A percentile compares a stretch with the other conserved stretches of the same genome.
These are phyloP conservation scores for Pyrrhosoma nymphula DNA, from an alignment of 2,888 invertebrate genomes.

Conservation along the genomic window DNA sequence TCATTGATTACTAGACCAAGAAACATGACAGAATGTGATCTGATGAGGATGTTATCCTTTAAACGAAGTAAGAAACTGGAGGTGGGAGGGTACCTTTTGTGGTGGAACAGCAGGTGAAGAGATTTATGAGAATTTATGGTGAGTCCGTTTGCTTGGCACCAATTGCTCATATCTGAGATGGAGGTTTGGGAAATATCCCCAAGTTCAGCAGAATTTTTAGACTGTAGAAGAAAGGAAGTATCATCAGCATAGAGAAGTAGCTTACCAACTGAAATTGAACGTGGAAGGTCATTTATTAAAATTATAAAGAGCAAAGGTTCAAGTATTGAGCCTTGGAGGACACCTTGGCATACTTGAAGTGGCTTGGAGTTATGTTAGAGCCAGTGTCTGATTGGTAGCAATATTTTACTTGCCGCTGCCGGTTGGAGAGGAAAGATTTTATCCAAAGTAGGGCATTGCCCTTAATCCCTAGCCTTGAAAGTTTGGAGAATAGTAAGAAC, in stretches of 20 bases:
- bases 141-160: no score
- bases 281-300: background rate
- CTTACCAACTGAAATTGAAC: background rate
- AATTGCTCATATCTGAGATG: no score
- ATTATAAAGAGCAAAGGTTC: background rate
- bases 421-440: slow-evolving; percentile 13
- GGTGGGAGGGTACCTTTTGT: no score
- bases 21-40: no score
- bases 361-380: background rate
- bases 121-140: no score
- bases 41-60: no score
- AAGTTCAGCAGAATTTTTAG: background rate
- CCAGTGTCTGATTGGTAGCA: no score
- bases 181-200: background rate
- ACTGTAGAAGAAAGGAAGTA: background rate
- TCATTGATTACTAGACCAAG: no score
- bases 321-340: background rate
- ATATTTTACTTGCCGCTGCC: background rate
- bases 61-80: no score
- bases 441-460: slow-evolving; percentile 3
- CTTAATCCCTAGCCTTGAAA: background rate
- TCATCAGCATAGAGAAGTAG: background rate
- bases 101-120: no score
- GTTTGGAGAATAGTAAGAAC: background rate
- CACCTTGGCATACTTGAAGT: background rate